Evolutionary conservation across 2,888 invertebrate species (phyloP).

Genomic region (Gibbula magus): DNA sequence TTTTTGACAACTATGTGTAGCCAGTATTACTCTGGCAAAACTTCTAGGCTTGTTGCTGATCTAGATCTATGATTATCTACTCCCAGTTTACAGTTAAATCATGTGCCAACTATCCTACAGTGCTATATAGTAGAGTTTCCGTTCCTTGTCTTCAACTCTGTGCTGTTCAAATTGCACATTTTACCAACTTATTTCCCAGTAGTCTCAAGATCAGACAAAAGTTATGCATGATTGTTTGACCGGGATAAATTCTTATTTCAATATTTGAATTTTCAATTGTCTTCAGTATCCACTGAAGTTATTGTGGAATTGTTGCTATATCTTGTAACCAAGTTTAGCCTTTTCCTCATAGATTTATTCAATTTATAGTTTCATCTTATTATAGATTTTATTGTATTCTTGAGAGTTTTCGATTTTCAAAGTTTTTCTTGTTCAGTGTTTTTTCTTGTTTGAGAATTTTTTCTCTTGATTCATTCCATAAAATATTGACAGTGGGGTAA

Average conservation of each 20-base stretch:
- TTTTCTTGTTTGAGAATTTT: conserved; percentile 29
- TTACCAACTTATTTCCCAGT: conserved; percentile 17
- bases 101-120: conserved; percentile 25
- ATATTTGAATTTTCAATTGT: conserved; percentile 22
- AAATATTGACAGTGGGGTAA: conserved; percentile 20
- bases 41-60: conserved; percentile 21
- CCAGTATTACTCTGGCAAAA: conserved; percentile 7
- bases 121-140: conserved; percentile 26
- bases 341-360: conserved; percentile 21
- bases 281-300: conserved; percentile 21
- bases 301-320: neutral
- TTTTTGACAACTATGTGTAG: conserved; percentile 21
- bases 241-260: conserved; percentile 24
- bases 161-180: conserved; percentile 23
- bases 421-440: conserved; percentile 33
- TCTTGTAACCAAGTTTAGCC: conserved; percentile 1
- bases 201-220: conserved; percentile 22
- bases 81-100: conserved; percentile 22
- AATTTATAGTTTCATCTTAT: conserved; percentile 27
- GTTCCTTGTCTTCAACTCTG: conserved; percentile 18
- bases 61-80: conserved; percentile 1
- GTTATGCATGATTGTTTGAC: conserved; percentile 27
- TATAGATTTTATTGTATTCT: conserved; percentile 27
- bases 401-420: conserved; percentile 26
- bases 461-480: conserved; percentile 31